phyloP scores from a whole-genome alignment of 2,113 vertebrate species.

The Phylloscopus trochilus region DNA sequence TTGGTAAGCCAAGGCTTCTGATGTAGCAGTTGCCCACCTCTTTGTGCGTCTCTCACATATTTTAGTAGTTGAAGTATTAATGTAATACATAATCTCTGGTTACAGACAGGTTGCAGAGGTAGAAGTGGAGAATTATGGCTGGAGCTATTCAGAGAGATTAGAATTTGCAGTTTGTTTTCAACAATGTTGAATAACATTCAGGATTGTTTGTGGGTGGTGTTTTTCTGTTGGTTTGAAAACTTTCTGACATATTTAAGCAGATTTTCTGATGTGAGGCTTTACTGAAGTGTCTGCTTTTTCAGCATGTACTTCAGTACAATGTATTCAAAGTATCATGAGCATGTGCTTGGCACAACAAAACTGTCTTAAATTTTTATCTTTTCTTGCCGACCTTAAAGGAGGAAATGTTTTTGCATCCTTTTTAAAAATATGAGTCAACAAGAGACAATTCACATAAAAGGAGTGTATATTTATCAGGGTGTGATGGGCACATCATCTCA shows the following conservation, averaged over 20 bases:
- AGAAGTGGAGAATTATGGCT: slow-evolving; percentile 17
- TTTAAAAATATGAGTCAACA: slow-evolving; percentile 28
- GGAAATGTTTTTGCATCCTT: background rate
- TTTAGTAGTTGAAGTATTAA: slow-evolving; percentile 3
- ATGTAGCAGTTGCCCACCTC: slow-evolving; percentile 8
- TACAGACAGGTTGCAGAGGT: background rate
- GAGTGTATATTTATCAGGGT: background rate
- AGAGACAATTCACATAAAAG: background rate
- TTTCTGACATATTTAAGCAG: slow-evolving; percentile 14
- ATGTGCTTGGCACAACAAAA: background rate
- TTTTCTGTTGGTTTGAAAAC: background rate
- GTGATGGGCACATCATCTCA: background rate
- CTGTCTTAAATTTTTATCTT: background rate
- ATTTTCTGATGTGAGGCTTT: background rate
- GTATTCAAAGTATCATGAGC: background rate
- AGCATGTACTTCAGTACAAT: background rate
- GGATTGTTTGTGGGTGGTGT: background rate
- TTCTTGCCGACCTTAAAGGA: background rate
- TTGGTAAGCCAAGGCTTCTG: slow-evolving; percentile 6
- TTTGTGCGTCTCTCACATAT: slow-evolving; percentile 9
- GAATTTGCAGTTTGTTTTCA: slow-evolving; percentile 21
- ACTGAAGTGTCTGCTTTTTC: background rate
- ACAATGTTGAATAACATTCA: background rate
- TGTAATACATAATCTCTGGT: slow-evolving; percentile 12
- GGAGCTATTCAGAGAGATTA: background rate